A percentile compares a stretch with the other conserved stretches of the same genome.
Evolutionary conservation across 53 echinoderm and acorn worm species (phyloP).

Genomic region (Luidia sarsii): DNA sequence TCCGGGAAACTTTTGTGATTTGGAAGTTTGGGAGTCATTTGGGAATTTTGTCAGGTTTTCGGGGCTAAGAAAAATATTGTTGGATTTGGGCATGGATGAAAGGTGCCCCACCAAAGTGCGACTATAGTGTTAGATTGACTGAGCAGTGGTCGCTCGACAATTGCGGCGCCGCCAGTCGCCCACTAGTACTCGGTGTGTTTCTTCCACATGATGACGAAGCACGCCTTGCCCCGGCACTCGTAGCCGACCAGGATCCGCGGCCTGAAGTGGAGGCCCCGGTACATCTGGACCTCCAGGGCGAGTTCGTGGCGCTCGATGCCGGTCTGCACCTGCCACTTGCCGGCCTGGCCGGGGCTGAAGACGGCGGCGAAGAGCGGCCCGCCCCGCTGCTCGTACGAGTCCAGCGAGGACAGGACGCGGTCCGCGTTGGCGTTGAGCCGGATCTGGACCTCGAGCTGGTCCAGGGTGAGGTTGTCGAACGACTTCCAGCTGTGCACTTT

Average conservation of each 20-base stretch:
- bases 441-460: constrained; percentile 65
- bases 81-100: too few relatives aligned
- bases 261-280: constrained; percentile 32
- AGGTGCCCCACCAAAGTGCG: too few relatives aligned
- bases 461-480: constrained; percentile 61
- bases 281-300: constrained; percentile 7
- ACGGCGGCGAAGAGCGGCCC: constrained; percentile 79
- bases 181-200: too few relatives aligned
- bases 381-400: constrained; percentile 67
- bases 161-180: too few relatives aligned
- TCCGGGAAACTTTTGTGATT: too few relatives aligned
- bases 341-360: constrained; percentile 49
- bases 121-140: too few relatives aligned
- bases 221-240: constrained; percentile 37
- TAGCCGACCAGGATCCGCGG: constrained; percentile 59
- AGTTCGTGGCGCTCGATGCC: constrained; percentile 17
- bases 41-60: too few relatives aligned
- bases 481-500: constrained; percentile 73
- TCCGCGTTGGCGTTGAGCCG: constrained; percentile 69
- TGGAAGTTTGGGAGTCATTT: too few relatives aligned
- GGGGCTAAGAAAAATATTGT: too few relatives aligned
- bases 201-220: constrained; percentile 58
- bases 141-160: too few relatives aligned
- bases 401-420: constrained; percentile 69
- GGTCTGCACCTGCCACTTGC: constrained; percentile 55